Base-by-base conservation (phyloP, 2,888 invertebrate species). In the Stegophylla sp. region DNA sequence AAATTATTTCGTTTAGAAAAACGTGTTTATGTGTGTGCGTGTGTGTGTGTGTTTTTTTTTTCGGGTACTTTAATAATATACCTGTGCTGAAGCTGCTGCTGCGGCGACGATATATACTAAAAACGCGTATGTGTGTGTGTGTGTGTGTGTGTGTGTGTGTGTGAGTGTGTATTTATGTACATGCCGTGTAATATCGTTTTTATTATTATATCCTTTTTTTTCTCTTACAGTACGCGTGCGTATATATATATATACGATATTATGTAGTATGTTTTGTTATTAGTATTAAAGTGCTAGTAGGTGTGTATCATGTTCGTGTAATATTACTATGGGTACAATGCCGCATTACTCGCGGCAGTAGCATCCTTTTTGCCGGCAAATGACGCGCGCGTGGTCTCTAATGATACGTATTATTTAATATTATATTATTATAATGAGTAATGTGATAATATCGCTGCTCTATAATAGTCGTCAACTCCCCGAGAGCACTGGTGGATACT, bases 1-100 rank as follows among this genome's bases (percentile, higher is more conserved):
- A 74, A 74, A 74, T 74, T 74, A 74, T 74, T 74, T 48, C 61
- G 63, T 63, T 63, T 63, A 20, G 74, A 74, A 74, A 74, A 74
- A 74, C 63, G 63, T 63, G 74, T 74, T 63, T 74, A 34, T 45
- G 59, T 12, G 72, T 9, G 51, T 15, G 41, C 3, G 56, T 4
- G 71, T n/a, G 48, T 26, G n/a, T 1, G 48, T 41, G 0, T 66
- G 15, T 56, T 56, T 73, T 73, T 73, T 59, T 23, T 17, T 56
- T 72, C 59, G 41, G 56, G 10, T 41, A 72, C 48, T 53, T 56
- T 71, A 53, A 43, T 71, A 71, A 34, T 13, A 56, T 56, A 56
- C 56, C 56, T 12, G 20, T 12, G 20, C 56, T 12, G 56, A 56
- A 20, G 56, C 20, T 23, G 56, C 56, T n/a, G n/a, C 56, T 10